A percentile compares a stretch with the other conserved stretches of the same genome.
Conservation (phyloP, 2,797 vertebrate species). For the Saxicola maurus region DNA sequence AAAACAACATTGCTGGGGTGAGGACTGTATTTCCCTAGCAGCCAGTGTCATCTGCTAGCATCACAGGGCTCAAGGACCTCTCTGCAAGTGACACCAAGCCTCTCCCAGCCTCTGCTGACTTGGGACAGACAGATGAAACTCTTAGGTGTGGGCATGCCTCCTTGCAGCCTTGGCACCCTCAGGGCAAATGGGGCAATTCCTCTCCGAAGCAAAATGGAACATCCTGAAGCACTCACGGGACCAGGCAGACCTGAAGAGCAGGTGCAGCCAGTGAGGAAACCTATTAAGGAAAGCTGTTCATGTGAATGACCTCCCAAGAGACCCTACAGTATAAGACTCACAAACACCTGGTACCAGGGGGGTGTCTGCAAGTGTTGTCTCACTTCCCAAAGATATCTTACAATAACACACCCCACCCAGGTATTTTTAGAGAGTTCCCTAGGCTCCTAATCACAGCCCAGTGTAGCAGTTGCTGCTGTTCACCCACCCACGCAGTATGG, state of each 20-base stretch:
- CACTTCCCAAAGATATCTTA: not conserved
- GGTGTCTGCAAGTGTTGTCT: not conserved
- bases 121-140: not conserved
- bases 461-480: fast-evolving
- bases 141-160: not conserved
- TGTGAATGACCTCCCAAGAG: not conserved
- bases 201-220: not conserved
- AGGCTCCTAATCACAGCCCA: not conserved
- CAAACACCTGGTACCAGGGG: not conserved
- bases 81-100: not conserved
- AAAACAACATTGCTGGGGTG: not conserved
- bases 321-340: not conserved
- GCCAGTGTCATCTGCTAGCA: not conserved
- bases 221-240: not conserved
- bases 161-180: not conserved
- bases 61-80: not conserved
- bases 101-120: not conserved
- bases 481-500: not conserved
- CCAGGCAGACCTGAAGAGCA: not conserved
- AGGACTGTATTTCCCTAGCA: not conserved
- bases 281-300: not conserved
- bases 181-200: not conserved
- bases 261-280: not conserved
- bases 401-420: not conserved
- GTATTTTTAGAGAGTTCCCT: not conserved